Base-by-base conservation (phyloP, 2,113 vertebrate species). In the Garra rufa region DNA sequence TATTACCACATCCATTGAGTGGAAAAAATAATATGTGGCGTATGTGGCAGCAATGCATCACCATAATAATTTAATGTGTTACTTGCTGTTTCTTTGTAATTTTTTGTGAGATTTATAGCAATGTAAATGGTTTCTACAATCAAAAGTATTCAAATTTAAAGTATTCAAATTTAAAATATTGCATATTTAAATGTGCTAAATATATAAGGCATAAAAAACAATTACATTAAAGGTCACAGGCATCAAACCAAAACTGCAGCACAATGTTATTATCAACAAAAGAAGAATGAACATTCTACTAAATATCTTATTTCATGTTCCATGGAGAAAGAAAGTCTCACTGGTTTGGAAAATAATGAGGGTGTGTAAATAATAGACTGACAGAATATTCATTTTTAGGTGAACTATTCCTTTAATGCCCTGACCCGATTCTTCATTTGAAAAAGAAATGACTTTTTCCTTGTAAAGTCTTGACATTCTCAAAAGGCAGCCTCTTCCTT, bases 401-500 rank as follows among this genome's bases (percentile, higher is more conserved):
- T 38, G 1, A 59, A 24, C 19, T 59, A 30, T 41, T 8, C 5
- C 6, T 65, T 77, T 59, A 59, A 24, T 59, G 55, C 21, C 57
- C 14, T 83, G 46, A 83, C 34, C 59, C 41, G 46, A 67, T 75
- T 48, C 26, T 61, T 63, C 57, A 28, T 34, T 83, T 55, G 50
- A 34, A 79, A 86, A 28, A 83, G 43, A 71, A 78, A 74, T 79
- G 1, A 48, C 38, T 24, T 78, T 77, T 52, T 73, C 65, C 10
- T 28, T n/a, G n/a, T n/a, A n/a, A n/a, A 81, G 74, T 15, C 15
- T 0, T 76, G 28, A 77, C 26, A 24, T n/a, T 77, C 55, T 61
- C 73, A 24, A 17, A 26, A 9, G 21, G 8, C 8, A 43, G 1
- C 21, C 34, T 50, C 41, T 52, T 65, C 48, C 11, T 30, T 38